Percentiles rank a stretch among this genome's conserved stretches.
phyloP scores from a whole-genome alignment of 2,797 vertebrate species.

The Neopelma chrysocephalum region DNA sequence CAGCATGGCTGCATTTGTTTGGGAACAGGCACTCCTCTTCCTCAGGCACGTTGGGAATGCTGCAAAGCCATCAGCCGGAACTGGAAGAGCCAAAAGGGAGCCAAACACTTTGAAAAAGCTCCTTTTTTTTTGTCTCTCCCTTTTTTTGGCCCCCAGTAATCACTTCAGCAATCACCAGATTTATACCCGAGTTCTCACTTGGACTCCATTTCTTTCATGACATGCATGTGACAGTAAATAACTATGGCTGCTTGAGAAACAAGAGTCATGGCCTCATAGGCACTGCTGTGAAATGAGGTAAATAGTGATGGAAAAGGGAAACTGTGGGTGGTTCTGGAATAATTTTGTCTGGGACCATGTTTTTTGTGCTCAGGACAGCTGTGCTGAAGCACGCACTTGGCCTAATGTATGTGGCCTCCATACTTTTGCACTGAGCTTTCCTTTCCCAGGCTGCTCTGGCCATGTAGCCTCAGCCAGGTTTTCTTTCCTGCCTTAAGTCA shows the following conservation, averaged over 20 bases:
- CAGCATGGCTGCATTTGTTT: background rate
- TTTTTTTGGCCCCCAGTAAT: background rate
- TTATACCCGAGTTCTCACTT: background rate
- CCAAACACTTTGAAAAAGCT: background rate
- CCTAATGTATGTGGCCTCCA: background rate
- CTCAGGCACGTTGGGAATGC: background rate
- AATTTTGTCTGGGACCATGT: background rate
- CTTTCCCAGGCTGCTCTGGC: background rate
- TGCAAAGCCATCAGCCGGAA: background rate
- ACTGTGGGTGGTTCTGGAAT: background rate
- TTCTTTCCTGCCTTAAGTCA: background rate
- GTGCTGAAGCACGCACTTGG: background rate
- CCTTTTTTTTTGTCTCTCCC: background rate
- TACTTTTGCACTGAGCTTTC: background rate
- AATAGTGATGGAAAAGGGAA: background rate
- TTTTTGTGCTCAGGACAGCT: background rate
- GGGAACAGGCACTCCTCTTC: background rate
- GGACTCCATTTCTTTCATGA: background rate
- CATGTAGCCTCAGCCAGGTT: background rate
- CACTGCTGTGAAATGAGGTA: background rate
- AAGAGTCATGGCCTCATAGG: background rate
- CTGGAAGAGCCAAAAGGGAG: background rate
- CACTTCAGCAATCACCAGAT: background rate
- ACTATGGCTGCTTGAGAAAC: background rate
- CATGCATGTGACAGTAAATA: background rate